A percentile compares a stretch with the other conserved stretches of the same genome.
Conservation (phyloP, 2,888 invertebrate species). For the Trissolcus brochymenae region DNA sequence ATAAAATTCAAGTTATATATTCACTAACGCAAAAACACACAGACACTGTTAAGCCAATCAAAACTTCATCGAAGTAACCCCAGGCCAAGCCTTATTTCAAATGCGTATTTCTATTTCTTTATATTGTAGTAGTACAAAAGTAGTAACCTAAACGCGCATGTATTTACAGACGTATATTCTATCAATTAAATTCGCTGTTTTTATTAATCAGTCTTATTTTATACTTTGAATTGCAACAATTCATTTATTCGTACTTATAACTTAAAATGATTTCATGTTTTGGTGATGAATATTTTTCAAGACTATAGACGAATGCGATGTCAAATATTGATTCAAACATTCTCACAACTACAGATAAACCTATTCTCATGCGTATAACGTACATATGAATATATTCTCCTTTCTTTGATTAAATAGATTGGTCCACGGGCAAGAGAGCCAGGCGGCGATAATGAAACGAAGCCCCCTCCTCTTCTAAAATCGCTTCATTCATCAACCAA, state of each 20-base stretch:
- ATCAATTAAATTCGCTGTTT: too few species aligned
- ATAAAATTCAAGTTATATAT: too few species aligned
- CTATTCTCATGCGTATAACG: conserved; percentile 38
- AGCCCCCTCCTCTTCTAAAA: conserved; percentile 18
- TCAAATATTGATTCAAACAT: conserved; percentile 49
- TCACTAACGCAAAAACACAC: too few species aligned
- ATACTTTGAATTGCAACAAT: conserved; percentile 13
- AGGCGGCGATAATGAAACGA: conserved; percentile 27
- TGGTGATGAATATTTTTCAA: conserved; percentile 27
- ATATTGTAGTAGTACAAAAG: too few species aligned
- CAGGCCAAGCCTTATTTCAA: too few species aligned
- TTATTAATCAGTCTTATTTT: conserved; percentile 3
- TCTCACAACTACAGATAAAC: conserved; percentile 34
- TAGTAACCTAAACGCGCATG: too few species aligned
- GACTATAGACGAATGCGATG: conserved; percentile 30
- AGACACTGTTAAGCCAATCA: too few species aligned
- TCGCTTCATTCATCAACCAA: conserved; percentile 28
- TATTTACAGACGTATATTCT: too few species aligned
- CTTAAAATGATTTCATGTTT: conserved; percentile 30
- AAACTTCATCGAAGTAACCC: too few species aligned
- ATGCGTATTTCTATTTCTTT: too few species aligned
- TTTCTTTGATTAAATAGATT: conserved; percentile 37
- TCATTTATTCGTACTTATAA: conserved; percentile 4
- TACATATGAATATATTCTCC: conserved; percentile 35
- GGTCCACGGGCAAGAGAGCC: conserved; percentile 16